Conservation (phyloP, 2,888 invertebrate genomes). For the Leucophenga montana region DNA sequence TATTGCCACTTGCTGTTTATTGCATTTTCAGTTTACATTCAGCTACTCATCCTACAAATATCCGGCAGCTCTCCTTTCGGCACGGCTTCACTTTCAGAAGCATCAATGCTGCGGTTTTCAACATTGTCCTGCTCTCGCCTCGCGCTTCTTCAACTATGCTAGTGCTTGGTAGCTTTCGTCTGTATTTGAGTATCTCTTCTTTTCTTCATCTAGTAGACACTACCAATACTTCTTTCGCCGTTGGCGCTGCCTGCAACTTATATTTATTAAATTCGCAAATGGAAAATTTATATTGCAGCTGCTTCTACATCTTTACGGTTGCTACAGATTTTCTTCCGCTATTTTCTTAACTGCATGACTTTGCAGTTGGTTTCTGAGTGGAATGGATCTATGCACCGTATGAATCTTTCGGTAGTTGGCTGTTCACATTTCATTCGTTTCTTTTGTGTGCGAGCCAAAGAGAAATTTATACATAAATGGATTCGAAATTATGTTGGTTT, state of each 20-base stretch:
- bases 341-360: not conserved
- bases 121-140: slow-evolving; percentile 49
- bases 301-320: slow-evolving; percentile 46
- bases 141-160: slow-evolving; percentile 35
- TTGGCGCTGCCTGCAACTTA: slow-evolving; percentile 61
- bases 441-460: slow-evolving; percentile 43
- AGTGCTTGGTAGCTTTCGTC: slow-evolving; percentile 8
- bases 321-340: not conserved
- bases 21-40: slow-evolving; percentile 55
- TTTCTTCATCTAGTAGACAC: not conserved
- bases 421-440: slow-evolving; percentile 22
- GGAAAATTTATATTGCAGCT: slow-evolving; percentile 69
- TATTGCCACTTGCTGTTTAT: slow-evolving; percentile 60
- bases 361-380: not conserved
- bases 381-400: not conserved
- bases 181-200: not conserved
- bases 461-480: slow-evolving; percentile 63
- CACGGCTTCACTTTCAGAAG: not conserved
- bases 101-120: slow-evolving; percentile 44
- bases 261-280: slow-evolving; percentile 69
- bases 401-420: slow-evolving; percentile 19
- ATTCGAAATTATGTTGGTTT: slow-evolving; percentile 65
- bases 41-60: slow-evolving; percentile 27
- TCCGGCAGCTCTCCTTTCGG: slow-evolving; percentile 24
- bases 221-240: slow-evolving; percentile 19